Conservation (phyloP, 2,888 invertebrate genomes). For the Drosophila nr. medialis region DNA sequence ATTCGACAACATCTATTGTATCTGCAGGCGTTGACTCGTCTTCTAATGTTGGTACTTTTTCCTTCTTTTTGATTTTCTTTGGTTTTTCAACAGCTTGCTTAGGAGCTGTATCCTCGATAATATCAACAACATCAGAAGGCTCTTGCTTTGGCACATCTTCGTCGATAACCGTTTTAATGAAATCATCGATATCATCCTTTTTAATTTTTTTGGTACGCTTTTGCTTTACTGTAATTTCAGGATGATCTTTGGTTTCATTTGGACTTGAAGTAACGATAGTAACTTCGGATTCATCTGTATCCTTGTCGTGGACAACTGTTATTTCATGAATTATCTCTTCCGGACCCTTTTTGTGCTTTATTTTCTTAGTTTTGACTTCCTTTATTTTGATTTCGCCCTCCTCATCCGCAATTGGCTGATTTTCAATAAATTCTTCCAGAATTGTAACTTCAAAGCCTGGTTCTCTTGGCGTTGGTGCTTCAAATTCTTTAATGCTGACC, state of each 20-base stretch:
- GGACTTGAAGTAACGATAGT: constrained; percentile 73
- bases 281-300: constrained; percentile 83
- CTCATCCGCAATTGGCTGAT: constrained; percentile 72
- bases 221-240: constrained; percentile 58
- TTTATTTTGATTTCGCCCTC: constrained; percentile 82
- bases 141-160: constrained; percentile 75
- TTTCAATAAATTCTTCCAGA: constrained; percentile 79
- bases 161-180: constrained; percentile 75
- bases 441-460: constrained; percentile 62
- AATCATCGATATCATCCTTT: constrained; percentile 76
- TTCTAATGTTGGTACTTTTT: constrained; percentile 48
- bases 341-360: constrained; percentile 83
- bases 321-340: constrained; percentile 84
- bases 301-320: constrained; percentile 84
- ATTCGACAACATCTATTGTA: constrained; percentile 65
- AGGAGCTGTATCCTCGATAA: constrained; percentile 67
- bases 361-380: constrained; percentile 81
- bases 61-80: constrained; percentile 64
- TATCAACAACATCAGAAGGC: constrained; percentile 70
- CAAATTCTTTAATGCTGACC: constrained; percentile 62
- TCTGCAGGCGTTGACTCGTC: constrained; percentile 28
- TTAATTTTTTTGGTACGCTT: constrained; percentile 73
- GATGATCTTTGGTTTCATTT: constrained; percentile 37
- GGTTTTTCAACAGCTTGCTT: constrained; percentile 63
- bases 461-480: constrained; percentile 52